Percentiles rank a stretch among this genome's conserved stretches.
Conservation (phyloP, 1,140 invertebrate genomes). For the Holotrichia oblita region DNA sequence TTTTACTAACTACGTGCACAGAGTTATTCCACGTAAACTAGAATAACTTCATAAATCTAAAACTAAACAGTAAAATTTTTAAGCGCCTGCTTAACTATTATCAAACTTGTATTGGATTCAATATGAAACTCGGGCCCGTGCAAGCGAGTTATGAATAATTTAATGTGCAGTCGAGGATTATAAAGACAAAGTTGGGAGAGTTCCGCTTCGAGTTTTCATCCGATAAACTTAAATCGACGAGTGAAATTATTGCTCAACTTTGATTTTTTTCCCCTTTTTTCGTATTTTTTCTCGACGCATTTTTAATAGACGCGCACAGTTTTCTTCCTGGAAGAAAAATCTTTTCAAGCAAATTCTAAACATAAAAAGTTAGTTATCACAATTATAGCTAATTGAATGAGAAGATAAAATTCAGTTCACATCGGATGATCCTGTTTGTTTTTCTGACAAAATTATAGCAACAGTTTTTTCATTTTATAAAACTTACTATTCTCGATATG, state of each 20-base stretch:
- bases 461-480: neutral
- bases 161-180: constrained; percentile 7
- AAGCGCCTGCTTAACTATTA: constrained; percentile 12
- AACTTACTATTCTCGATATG: neutral
- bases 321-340: too few species aligned
- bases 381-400: too few species aligned
- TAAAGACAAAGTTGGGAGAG: constrained; percentile 15
- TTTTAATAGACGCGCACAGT: too few species aligned
- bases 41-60: neutral
- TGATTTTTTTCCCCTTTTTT: neutral
- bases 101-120: constrained; percentile 17
- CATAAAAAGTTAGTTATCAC: too few species aligned
- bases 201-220: neutral
- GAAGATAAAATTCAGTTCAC: too few species aligned
- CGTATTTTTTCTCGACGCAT: too few species aligned
- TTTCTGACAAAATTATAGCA: too few species aligned
- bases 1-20: too few species aligned
- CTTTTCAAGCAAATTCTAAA: too few species aligned
- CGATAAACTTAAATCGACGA: constrained; percentile 3
- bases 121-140: neutral
- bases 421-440: too few species aligned
- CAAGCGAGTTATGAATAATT: constrained; percentile 16
- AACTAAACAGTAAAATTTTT: constrained; percentile 4
- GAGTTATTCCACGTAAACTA: neutral
- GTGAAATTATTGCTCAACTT: constrained; percentile 3